Evolutionary conservation across 2,888 invertebrate species (phyloP).

Genomic region (Oscheius sp.): DNA sequence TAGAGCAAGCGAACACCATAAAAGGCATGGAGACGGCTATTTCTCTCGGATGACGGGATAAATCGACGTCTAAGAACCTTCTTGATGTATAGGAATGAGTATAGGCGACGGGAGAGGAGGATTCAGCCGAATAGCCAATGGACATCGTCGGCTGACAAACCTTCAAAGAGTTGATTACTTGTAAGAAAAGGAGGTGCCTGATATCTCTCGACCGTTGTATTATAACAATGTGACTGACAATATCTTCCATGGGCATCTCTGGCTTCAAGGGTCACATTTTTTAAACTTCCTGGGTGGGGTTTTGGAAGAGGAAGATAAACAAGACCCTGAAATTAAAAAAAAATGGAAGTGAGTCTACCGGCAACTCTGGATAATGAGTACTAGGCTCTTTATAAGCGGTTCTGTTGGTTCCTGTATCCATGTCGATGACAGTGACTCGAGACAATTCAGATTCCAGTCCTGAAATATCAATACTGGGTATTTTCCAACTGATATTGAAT

Average conservation of each 20-base stretch:
- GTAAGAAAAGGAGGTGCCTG: conserved; percentile 47
- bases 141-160: conserved; percentile 61
- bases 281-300: conserved; percentile 46
- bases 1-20: conserved; percentile 65
- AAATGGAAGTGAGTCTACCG: not conserved
- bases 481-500: not conserved
- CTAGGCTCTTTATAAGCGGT: conserved; percentile 38
- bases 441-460: conserved; percentile 43
- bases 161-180: conserved; percentile 31
- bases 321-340: conserved; percentile 46
- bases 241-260: conserved; percentile 65
- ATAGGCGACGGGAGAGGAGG: conserved; percentile 43
- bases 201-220: conserved; percentile 62
- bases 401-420: conserved; percentile 30
- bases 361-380: conserved; percentile 12
- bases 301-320: conserved; percentile 66
- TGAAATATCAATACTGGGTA: too few relatives aligned
- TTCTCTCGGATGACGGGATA: conserved; percentile 61
- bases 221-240: conserved; percentile 67
- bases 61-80: conserved; percentile 60
- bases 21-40: conserved; percentile 53
- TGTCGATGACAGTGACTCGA: conserved; percentile 42
- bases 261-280: conserved; percentile 60
- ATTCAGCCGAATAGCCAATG: conserved; percentile 50
- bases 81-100: conserved; percentile 50